A percentile compares a stretch with the other conserved stretches of the same genome.
phyloP scores from a whole-genome alignment of 2,113 vertebrate genomes.

The Carassius carassius region DNA sequence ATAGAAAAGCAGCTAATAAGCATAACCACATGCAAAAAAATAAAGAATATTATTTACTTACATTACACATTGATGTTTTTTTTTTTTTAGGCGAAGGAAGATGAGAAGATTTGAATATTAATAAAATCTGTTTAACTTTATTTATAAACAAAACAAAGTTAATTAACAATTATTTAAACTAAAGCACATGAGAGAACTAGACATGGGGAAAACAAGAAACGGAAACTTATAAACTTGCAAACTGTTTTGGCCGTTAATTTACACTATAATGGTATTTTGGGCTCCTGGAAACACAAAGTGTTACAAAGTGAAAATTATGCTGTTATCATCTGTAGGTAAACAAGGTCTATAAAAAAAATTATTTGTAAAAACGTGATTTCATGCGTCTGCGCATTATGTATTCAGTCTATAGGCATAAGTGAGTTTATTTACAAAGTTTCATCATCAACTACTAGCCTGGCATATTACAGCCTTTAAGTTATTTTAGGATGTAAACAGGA shows the following conservation, averaged over 20 bases:
- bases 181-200: no score
- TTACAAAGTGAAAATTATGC: no score
- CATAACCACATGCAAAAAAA: neutral
- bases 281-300: no score
- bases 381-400: neutral
- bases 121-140: neutral
- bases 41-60: neutral
- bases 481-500: neutral
- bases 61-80: neutral
- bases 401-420: neutral
- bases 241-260: no score
- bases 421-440: neutral
- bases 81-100: no score
- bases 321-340: no score
- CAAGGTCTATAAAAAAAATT: no score
- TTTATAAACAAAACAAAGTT: no score
- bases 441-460: neutral
- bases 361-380: neutral
- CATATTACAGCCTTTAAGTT: neutral
- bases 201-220: no score
- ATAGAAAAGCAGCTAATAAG: constrained; percentile 11
- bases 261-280: no score
- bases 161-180: no score
- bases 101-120: neutral
- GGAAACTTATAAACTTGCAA: no score